Evolutionary conservation across 2,888 invertebrate species (phyloP), one percentile per base, ranked within the genome.

Genomic region (Onthophagus sagittarius): DNA sequence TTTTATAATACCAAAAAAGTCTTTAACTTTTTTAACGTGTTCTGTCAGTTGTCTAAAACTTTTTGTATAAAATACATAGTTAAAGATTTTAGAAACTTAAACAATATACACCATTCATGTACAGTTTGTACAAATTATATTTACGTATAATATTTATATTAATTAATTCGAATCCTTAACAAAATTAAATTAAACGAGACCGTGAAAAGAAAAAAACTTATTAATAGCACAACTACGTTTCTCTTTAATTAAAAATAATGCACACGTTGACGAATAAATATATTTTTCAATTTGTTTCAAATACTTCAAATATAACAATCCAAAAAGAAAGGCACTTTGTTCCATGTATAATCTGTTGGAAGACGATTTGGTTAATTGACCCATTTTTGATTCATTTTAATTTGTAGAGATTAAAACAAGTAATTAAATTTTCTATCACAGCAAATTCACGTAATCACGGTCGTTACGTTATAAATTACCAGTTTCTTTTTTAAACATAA

Each of bases 41-140:
- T 53, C 39, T 53, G 7, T 53, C 9, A 9, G 39, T 9, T 53
- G 39, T 53, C 39, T 53, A 9, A 9, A 53, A 53, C 39, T 11
- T 9, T 53, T 11, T 53, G 7, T 53, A 53, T 23, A 23, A 23
- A 23, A 23, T 23, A 23, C 23, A 53, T 11, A 53, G 39, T 53
- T 11, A 53, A 53, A 53, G 39, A 53, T 11, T 7, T 53, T 53
- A 9, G 23, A 53, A 53, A 53, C 11, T 53, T 9, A 7, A 67
- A 31, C 23, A 32, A 67, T 23, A 64, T 67, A 67, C 32, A 67
- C 67, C 23, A 23, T 23, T 6, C 67, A 67, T 67, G 67, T 67
- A 67, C 67, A 67, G 9, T 67, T 67, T 67, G 67, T 67, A 67
- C 67, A 67, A 67, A 67, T 15, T 9, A 64, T 64, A 15, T 14